phyloP scores from a whole-genome alignment of 2,888 invertebrate species.

The Orthonevra nobilis region DNA sequence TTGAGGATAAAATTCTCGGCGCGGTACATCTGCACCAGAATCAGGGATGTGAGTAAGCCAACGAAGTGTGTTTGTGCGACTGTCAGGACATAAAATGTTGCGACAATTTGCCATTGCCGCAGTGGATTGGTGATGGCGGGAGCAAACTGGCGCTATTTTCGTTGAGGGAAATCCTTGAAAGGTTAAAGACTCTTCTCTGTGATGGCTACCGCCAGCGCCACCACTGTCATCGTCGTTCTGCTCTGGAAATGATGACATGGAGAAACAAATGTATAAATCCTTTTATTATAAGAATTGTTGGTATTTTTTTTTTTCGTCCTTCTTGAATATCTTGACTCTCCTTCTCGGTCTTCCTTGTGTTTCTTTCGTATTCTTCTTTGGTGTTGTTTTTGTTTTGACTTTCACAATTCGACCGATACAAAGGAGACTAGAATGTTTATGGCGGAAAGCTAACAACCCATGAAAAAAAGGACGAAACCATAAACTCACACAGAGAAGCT shows the following conservation, averaged over 20 bases:
- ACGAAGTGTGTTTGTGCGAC: conserved; percentile 30
- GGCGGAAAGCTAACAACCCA: conserved; percentile 61
- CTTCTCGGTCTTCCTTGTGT: conserved; percentile 3
- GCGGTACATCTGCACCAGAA: conserved; percentile 24
- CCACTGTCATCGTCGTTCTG: conserved; percentile 31
- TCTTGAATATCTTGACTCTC: background rate
- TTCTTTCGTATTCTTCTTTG: conserved; percentile 17
- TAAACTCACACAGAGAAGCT: conserved; percentile 50
- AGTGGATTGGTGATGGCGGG: conserved; percentile 14
- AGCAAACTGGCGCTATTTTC: conserved; percentile 50
- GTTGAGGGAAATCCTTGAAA: conserved; percentile 76
- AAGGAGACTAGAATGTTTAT: conserved; percentile 40
- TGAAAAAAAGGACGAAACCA: conserved; percentile 57
- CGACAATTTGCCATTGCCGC: conserved; percentile 44
- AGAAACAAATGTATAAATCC: conserved; percentile 60
- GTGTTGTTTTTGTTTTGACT: background rate
- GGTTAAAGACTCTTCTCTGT: conserved; percentile 76
- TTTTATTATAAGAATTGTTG: conserved; percentile 42
- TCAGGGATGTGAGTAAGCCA: conserved; percentile 42
- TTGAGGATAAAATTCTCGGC: conserved; percentile 45
- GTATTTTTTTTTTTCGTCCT: background rate
- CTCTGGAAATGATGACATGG: conserved; percentile 48
- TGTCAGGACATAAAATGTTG: conserved; percentile 59
- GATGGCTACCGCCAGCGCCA: conserved; percentile 10
- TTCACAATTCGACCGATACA: conserved; percentile 35